These are phyloP conservation scores for Mohoua ochrocephala DNA, from an alignment of 2,113 vertebrate species.

Conservation along the genomic window DNA sequence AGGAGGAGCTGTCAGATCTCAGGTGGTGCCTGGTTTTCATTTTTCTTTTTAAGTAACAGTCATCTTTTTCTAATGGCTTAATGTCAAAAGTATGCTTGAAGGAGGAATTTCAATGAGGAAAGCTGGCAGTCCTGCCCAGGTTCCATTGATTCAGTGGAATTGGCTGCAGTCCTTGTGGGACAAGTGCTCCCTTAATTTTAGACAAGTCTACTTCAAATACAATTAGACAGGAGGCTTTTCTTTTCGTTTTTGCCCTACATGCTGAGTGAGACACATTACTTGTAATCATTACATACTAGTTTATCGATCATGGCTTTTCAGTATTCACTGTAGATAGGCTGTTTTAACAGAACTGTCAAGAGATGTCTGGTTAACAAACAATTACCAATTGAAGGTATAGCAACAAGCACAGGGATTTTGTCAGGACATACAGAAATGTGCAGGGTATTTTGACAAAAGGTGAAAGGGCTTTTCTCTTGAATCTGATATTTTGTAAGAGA, in stretches of 20 bases:
- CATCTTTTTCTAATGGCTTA: neutral
- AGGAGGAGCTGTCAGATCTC: neutral
- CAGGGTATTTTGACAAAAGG: neutral
- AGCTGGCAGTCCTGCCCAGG: neutral
- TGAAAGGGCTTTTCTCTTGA: neutral
- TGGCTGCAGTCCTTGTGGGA: neutral
- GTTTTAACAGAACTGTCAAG: constrained; percentile 11
- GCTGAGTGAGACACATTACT: neutral
- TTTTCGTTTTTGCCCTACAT: neutral
- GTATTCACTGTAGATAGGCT: constrained; percentile 3
- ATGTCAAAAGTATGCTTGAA: neutral
- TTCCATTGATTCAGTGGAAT: neutral
- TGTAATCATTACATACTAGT: constrained; percentile 12
- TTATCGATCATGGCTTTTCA: constrained; percentile 41
- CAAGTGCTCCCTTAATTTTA: constrained; percentile 9
- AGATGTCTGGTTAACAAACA: constrained; percentile 8
- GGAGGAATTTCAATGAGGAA: neutral
- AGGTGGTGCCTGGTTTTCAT: neutral
- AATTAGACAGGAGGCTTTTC: neutral
- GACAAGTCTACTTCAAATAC: constrained; percentile 21
- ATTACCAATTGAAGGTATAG: neutral
- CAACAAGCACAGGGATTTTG: neutral
- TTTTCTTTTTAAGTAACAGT: neutral
- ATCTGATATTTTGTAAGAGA: neutral
- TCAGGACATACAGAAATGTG: neutral